Base-by-base conservation (phyloP, 2,888 invertebrate species). In the Strigamia transsilvanica region DNA sequence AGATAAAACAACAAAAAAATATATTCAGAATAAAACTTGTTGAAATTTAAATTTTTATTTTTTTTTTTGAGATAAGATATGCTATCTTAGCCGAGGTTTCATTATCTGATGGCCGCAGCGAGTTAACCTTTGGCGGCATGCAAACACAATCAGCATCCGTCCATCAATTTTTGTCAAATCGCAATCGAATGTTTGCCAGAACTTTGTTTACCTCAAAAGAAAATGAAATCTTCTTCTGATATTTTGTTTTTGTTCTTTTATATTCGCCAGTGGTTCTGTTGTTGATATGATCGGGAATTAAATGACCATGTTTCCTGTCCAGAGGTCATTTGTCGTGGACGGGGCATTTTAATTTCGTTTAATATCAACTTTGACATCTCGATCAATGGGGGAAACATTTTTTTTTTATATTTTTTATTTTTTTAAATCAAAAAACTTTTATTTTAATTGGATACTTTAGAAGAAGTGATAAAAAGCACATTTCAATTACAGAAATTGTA, bases 261-360 rank as follows among this genome's bases (percentile, higher is more conserved):
- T 66, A 13, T 23, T 23, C 23, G 27, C 27, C 27, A 27, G 27
- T 27, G 27, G 27, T 27, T n/a, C 27, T 27, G 27, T 27, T 27
- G 27, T 27, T 27, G 27, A 27, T 27, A 27, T 27, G 3, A 27
- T 27, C 27, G 27, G 27, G 27, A 10, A 32, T 32, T 27, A 73
- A 73, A 23, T 21, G 61, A 73, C 12, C 73, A 73, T 73, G 73
- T 32, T 73, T 73, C 73, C 73, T 73, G 73, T 15, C 73, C 73
- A 27, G 15, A 27, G 73, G 73, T 73, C 73, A 73, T 73, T 73
- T 32, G 15, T 73, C 12, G 23, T 61, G 23, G 7, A 46, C 9
- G 18, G 56, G n/a, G 18, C 18, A 56, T 18, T 56, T 56, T 56
- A 56, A 56, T 56, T 56, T 56, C 56, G n/a, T 56, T 7, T 18